Percentiles rank a stretch among this genome's conserved stretches.
Evolutionary conservation across 2,797 vertebrate genomes (phyloP).

Genomic region (Acomys russatus): DNA sequence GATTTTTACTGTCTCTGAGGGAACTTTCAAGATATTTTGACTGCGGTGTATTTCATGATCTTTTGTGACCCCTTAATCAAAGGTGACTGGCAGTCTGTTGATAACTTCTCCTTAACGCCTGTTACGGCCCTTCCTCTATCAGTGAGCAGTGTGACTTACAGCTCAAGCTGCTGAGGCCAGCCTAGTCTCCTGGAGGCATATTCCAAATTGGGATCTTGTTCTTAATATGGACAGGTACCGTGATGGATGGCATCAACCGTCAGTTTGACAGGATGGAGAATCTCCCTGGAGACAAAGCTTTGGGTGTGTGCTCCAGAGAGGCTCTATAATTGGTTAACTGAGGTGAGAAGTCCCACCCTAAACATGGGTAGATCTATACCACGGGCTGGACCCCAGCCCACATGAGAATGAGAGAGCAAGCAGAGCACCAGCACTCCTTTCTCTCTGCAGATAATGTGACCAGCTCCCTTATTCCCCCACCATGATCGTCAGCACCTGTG

Average conservation of each 20-base stretch:
- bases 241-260: background rate
- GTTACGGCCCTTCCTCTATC: background rate
- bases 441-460: background rate
- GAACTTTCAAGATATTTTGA: conserved; percentile 54
- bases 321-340: background rate
- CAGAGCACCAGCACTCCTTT: background rate
- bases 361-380: background rate
- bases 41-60: conserved; percentile 40
- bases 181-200: background rate
- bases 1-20: conserved; percentile 58
- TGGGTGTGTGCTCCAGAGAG: background rate
- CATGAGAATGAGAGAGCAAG: background rate
- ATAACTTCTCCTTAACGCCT: background rate
- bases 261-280: background rate
- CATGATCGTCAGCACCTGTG: background rate
- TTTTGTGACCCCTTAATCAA: conserved; percentile 26
- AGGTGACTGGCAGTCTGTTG: background rate
- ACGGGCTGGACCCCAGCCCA: background rate
- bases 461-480: background rate
- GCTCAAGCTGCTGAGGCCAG: background rate
- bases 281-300: background rate
- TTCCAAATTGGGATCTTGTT: background rate
- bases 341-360: background rate
- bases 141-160: background rate
- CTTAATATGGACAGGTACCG: background rate